Conservation (phyloP, 1,140 invertebrate species). For the Dendroctonus valens region DNA sequence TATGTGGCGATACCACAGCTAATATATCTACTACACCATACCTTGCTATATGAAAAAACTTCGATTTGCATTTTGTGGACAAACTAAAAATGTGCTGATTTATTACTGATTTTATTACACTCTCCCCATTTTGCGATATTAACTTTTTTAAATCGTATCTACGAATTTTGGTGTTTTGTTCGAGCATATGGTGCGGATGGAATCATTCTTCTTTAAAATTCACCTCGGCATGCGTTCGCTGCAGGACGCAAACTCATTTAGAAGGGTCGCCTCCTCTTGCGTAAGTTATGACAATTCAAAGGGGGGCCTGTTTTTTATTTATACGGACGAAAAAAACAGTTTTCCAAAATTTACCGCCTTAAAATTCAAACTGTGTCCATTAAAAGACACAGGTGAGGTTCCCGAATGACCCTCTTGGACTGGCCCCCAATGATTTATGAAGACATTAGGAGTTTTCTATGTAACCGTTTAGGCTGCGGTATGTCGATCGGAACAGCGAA, state of each 20-base stretch:
- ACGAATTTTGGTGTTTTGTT: no score
- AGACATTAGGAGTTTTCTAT: slow-evolving; percentile 5
- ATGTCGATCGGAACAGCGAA: no score
- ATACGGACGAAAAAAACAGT: slow-evolving; percentile 12
- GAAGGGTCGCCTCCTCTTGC: slow-evolving; percentile 26
- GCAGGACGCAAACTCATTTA: slow-evolving; percentile 30
- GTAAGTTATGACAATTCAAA: slow-evolving; percentile 29
- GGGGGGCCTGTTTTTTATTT: slow-evolving; percentile 19
- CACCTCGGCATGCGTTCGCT: slow-evolving; percentile 18
- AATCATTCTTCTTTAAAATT: not conserved
- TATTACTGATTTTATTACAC: no score
- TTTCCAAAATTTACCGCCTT: slow-evolving; percentile 25
- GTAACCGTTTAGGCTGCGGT: not conserved
- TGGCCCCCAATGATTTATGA: slow-evolving; percentile 16
- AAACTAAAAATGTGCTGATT: no score
- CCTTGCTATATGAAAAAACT: no score
- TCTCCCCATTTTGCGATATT: no score
- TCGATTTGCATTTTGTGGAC: no score
- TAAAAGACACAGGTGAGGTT: slow-evolving; percentile 15
- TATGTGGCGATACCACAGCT: no score
- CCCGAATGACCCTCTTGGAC: not conserved
- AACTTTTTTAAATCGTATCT: no score
- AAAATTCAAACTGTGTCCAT: slow-evolving; percentile 24
- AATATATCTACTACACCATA: no score
- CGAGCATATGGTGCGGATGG: not conserved